Evolutionary conservation across 2,113 vertebrate species (phyloP).

Genomic region (Hypanus sabinus): DNA sequence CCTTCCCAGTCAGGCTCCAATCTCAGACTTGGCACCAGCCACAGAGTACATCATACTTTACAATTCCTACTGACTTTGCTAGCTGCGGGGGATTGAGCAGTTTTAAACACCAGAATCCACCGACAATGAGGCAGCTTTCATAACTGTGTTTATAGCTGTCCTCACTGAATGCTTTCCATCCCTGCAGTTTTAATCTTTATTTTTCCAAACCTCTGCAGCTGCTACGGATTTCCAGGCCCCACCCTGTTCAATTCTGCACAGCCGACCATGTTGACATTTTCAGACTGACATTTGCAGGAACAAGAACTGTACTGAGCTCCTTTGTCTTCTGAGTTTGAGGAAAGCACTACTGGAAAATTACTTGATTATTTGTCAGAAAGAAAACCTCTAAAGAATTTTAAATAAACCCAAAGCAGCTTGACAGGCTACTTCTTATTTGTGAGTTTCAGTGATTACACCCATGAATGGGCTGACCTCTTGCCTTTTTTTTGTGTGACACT

Average conservation of each 20-base stretch:
- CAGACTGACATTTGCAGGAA: not conserved
- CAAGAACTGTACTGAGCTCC: not conserved
- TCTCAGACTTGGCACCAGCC: not conserved
- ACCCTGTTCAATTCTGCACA: not conserved
- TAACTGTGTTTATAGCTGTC: no score
- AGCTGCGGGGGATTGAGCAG: not conserved
- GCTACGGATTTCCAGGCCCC: not conserved
- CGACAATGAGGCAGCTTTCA: not conserved
- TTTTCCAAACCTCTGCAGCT: not conserved
- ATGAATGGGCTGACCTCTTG: not conserved
- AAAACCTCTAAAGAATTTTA: constrained; percentile 19
- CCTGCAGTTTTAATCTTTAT: not conserved
- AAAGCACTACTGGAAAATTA: not conserved
- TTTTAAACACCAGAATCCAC: not conserved
- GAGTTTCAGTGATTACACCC: not conserved
- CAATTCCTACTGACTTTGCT: no score
- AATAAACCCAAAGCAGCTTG: constrained; percentile 4
- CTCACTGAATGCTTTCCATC: no score
- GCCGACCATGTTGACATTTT: not conserved
- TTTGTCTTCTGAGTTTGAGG: not conserved
- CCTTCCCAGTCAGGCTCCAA: not conserved
- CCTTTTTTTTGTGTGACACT: constrained; percentile 41
- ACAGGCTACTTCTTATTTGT: not conserved
- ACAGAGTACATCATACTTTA: not conserved
- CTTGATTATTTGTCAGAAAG: not conserved